Evolutionary conservation across 2,888 invertebrate genomes (phyloP).

Genomic region (Caenorhabditis zanzibari): DNA sequence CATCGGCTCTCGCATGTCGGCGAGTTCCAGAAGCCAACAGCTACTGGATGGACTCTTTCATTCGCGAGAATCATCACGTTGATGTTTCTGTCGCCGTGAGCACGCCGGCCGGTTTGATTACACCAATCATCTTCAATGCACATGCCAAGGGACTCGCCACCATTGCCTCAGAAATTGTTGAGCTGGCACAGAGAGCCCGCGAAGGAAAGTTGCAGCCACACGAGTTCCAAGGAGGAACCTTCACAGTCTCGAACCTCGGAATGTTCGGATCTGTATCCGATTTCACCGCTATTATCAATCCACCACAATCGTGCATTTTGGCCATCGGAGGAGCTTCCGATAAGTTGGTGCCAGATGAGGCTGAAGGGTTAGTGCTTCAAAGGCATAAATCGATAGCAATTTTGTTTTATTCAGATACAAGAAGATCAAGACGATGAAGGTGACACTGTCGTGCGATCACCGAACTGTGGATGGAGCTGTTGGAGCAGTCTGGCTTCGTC

Average conservation of each 20-base stretch:
- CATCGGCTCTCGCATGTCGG: constrained; percentile 86
- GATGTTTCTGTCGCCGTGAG: constrained; percentile 98
- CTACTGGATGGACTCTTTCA: constrained; percentile 93
- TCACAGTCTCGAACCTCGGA: constrained; percentile 87
- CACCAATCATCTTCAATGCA: constrained; percentile 91
- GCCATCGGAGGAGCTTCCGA: constrained; percentile 86
- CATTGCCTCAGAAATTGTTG: constrained; percentile 78
- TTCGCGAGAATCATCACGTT: constrained; percentile 86
- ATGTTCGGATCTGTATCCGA: constrained; percentile 87
- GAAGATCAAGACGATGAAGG: constrained; percentile 89
- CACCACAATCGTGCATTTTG: constrained; percentile 88
- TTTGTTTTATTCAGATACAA: constrained; percentile 66
- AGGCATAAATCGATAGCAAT: background rate
- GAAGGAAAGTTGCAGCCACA: constrained; percentile 87
- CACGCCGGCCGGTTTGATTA: constrained; percentile 95
- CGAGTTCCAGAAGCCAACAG: constrained; percentile 89
- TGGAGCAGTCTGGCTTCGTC: constrained; percentile 95
- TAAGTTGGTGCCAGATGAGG: constrained; percentile 79
- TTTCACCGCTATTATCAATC: constrained; percentile 88
- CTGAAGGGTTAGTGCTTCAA: constrained; percentile 72
- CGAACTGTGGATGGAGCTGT: constrained; percentile 98
- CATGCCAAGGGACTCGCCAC: constrained; percentile 83
- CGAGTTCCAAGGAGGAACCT: constrained; percentile 87
- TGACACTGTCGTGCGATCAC: constrained; percentile 97
- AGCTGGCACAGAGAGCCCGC: constrained; percentile 79